These are phyloP conservation scores for Spinibarbus caldwelli DNA, from an alignment of 2,797 vertebrate genomes.

Conservation along the genomic window DNA sequence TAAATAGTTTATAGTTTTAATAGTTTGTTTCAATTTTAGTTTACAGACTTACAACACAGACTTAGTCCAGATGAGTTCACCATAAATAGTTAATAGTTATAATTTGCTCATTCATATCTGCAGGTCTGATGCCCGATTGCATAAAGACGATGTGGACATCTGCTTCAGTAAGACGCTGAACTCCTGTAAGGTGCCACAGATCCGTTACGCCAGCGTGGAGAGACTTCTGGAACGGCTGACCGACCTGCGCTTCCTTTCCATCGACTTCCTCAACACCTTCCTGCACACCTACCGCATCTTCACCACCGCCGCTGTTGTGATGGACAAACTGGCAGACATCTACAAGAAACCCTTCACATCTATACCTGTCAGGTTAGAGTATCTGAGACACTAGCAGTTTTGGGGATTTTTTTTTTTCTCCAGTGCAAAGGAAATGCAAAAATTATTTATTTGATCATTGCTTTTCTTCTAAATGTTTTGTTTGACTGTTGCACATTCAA, in stretches of 20 bases:
- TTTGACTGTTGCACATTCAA: background rate
- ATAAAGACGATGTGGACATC: conserved; percentile 96
- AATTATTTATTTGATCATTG: conserved; percentile 8
- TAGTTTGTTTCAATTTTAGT: background rate
- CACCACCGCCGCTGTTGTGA: conserved; percentile 88
- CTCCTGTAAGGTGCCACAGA: conserved; percentile 99
- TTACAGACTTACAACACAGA: background rate
- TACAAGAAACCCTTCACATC: conserved; percentile 97
- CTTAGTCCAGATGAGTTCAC: background rate
- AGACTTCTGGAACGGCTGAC: conserved; percentile 95
- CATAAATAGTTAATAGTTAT: background rate
- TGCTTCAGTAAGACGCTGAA: conserved; percentile 99
- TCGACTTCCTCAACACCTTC: conserved; percentile 99
- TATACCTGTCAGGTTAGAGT: conserved; percentile 89
- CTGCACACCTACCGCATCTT: conserved; percentile 98
- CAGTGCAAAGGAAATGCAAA: background rate
- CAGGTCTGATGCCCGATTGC: conserved; percentile 96
- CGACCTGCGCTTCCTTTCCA: conserved; percentile 96
- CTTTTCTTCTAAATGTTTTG: background rate
- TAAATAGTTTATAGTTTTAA: background rate
- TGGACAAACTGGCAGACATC: conserved; percentile 95
- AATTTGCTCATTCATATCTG: background rate
- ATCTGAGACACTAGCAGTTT: background rate
- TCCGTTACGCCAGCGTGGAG: conserved; percentile 95
- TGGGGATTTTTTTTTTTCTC: too few species aligned